Evolutionary conservation across 2,888 invertebrate species (phyloP).

Genomic region (Xestia ashworthii): DNA sequence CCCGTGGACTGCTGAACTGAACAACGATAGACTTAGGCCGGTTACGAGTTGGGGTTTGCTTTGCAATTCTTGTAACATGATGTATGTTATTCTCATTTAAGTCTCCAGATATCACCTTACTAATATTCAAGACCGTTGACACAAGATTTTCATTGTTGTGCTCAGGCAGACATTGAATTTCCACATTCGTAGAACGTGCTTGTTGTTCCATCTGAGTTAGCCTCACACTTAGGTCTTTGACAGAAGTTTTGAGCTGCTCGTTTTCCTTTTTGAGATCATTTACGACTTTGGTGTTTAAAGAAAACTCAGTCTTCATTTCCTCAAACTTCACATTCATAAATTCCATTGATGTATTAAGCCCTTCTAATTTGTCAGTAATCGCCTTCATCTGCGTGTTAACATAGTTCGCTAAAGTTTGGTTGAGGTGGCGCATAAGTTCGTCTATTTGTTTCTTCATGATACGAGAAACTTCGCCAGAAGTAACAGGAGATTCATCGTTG

Average conservation of each 20-base stretch:
- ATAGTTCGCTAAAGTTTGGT: too few species aligned
- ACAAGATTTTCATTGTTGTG: not conserved
- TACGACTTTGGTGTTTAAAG: constrained; percentile 2
- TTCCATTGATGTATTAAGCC: constrained; percentile 8
- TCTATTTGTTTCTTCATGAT: too few species aligned
- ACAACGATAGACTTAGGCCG: not conserved
- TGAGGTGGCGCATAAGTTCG: too few species aligned
- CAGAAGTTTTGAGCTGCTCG: not conserved
- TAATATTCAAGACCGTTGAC: not conserved
- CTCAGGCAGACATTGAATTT: not conserved
- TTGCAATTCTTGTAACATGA: not conserved
- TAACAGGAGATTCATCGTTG: too few species aligned
- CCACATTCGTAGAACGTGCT: constrained; percentile 9
- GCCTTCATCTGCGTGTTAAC: not conserved
- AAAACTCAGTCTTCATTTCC: constrained; percentile 13
- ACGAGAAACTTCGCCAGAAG: too few species aligned
- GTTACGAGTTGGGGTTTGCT: not conserved
- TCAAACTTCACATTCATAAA: constrained; percentile 8
- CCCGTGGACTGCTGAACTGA: not conserved
- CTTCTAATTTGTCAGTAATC: constrained; percentile 3
- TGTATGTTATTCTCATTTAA: too few species aligned
- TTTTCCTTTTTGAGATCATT: too few species aligned
- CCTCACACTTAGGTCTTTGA: constrained; percentile 4
- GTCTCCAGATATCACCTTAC: not conserved
- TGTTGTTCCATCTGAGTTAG: constrained; percentile 2